These are phyloP conservation scores for Patella vulgata DNA, from an alignment of 1,140 invertebrate genomes.

Conservation along the genomic window DNA sequence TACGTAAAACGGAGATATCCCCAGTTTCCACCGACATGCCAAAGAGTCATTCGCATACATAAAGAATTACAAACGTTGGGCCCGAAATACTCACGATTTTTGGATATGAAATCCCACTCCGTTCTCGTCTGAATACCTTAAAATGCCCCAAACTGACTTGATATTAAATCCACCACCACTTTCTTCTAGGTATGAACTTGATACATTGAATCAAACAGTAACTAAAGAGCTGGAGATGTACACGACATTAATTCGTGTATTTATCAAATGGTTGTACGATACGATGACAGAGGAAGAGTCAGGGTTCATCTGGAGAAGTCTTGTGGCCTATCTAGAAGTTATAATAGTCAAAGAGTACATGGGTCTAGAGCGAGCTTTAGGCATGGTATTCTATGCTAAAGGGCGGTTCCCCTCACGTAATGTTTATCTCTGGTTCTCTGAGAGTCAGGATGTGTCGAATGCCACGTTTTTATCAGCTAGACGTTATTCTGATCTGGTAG, in stretches of 20 bases:
- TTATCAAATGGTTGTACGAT: conserved; percentile 41
- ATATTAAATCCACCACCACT: too few species aligned
- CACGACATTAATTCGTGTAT: conserved; percentile 30
- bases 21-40: too few species aligned
- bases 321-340: conserved; percentile 41
- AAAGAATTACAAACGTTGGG: too few species aligned
- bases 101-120: too few species aligned
- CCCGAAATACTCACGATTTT: too few species aligned
- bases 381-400: conserved; percentile 32
- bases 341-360: conserved; percentile 39
- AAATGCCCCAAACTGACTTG: too few species aligned
- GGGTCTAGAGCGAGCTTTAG: conserved; percentile 39
- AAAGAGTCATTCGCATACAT: too few species aligned
- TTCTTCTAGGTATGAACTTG: conserved; percentile 29
- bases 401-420: conserved; percentile 36
- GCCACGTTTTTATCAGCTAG: conserved; percentile 32
- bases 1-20: too few species aligned
- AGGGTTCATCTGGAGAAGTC: conserved; percentile 37
- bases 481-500: conserved; percentile 34
- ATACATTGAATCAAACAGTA: conserved; percentile 28
- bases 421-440: conserved; percentile 36
- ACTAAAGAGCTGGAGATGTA: conserved; percentile 39
- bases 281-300: conserved; percentile 32
- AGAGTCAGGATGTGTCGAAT: conserved; percentile 42
- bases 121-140: too few species aligned